Evolutionary conservation across 2,888 invertebrate genomes (phyloP).

Genomic region (Lasioglossum marginatum): DNA sequence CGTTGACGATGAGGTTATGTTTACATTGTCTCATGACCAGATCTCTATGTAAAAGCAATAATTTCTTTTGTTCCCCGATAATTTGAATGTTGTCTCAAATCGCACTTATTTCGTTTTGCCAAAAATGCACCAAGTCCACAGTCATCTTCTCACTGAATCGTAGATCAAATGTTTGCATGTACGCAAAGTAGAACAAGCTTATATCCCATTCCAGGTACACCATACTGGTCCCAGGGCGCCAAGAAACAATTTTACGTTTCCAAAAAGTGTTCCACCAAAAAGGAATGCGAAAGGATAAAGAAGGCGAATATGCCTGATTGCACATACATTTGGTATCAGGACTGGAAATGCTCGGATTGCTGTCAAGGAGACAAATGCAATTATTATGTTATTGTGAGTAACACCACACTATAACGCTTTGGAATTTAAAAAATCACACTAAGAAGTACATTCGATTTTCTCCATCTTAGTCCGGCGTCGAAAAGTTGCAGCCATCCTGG

Average conservation of each 20-base stretch:
- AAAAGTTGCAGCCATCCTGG: constrained; percentile 27
- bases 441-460: background rate
- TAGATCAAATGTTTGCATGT: no score
- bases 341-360: constrained; percentile 98
- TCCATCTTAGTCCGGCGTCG: constrained; percentile 73
- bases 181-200: background rate
- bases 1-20: constrained; percentile 61
- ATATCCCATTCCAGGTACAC: constrained; percentile 87
- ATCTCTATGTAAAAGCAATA: background rate
- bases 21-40: background rate
- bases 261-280: constrained; percentile 94
- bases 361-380: constrained; percentile 98
- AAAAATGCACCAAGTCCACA: background rate
- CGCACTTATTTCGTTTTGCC: background rate
- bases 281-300: constrained; percentile 90
- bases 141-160: background rate
- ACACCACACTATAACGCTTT: background rate
- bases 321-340: constrained; percentile 97
- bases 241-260: constrained; percentile 97
- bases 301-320: constrained; percentile 91
- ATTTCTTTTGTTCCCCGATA: background rate
- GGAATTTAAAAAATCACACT: rapidly evolving
- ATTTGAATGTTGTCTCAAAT: background rate
- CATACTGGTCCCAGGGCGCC: constrained; percentile 97
- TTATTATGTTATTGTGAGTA: constrained; percentile 96